Conservation (phyloP, 2,797 vertebrate genomes). For the Arctocebus calabarensis region DNA sequence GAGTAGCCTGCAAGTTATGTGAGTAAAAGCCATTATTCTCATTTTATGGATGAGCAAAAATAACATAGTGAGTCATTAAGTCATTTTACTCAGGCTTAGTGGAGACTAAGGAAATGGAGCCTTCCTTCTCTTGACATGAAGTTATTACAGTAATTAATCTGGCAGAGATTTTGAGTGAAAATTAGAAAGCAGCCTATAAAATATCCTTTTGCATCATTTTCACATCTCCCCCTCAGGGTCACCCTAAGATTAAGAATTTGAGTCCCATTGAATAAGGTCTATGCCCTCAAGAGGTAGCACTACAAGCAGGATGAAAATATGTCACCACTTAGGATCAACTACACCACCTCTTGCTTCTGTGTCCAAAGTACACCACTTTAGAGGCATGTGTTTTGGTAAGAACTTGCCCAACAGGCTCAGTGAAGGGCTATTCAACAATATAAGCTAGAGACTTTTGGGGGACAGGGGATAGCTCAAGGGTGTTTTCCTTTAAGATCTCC, state of each 20-base stretch:
- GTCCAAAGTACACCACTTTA: not conserved
- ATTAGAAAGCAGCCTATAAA: slow-evolving; percentile 50
- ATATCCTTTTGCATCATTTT: not conserved
- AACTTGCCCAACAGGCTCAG: not conserved
- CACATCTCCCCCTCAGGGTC: not conserved
- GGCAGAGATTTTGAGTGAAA: slow-evolving; percentile 44
- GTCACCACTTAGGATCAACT: not conserved
- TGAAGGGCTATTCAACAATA: not conserved
- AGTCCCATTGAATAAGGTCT: not conserved
- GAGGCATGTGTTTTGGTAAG: not conserved
- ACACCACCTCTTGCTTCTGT: not conserved
- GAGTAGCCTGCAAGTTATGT: not conserved
- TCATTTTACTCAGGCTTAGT: not conserved
- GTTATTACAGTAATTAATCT: not conserved
- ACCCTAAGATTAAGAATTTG: not conserved
- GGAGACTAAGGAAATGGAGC: slow-evolving; percentile 19
- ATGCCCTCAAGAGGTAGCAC: not conserved
- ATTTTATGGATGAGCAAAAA: slow-evolving; percentile 42
- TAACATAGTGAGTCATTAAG: not conserved
- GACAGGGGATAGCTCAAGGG: not conserved
- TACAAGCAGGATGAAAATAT: not conserved
- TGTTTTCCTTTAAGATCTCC: not conserved
- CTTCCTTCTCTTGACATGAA: slow-evolving; percentile 31
- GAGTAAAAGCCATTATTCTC: slow-evolving; percentile 46
- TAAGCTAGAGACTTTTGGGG: not conserved